A percentile compares a stretch with the other conserved stretches of the same genome.
Conservation (phyloP, 1,140 invertebrate species). For the Eumaeus atala region DNA sequence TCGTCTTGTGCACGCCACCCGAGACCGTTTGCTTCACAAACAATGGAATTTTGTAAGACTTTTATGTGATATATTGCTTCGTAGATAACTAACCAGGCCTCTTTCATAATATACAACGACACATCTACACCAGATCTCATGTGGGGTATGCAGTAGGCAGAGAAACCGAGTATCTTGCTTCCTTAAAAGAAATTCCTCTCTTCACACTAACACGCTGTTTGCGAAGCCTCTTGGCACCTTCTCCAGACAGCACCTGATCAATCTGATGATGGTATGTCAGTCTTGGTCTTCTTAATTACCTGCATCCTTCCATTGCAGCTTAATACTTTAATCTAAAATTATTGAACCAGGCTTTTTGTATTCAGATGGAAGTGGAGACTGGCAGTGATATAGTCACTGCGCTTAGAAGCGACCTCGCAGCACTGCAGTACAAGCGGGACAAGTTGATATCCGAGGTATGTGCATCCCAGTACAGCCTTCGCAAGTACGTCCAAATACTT, state of each 20-base stretch:
- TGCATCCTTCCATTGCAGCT: not conserved
- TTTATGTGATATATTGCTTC: conserved; percentile 14
- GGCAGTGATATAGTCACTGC: conserved; percentile 81
- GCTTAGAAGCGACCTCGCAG: conserved; percentile 85
- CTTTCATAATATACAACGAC: not conserved
- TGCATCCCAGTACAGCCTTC: not conserved
- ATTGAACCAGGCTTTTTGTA: not conserved
- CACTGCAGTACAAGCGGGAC: conserved; percentile 86
- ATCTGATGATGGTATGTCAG: no score
- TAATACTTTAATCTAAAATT: not conserved
- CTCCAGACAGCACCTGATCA: no score
- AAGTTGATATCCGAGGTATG: conserved; percentile 82
- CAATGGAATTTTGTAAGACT: conserved; percentile 49
- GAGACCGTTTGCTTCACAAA: conserved; percentile 32
- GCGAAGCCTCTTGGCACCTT: no score
- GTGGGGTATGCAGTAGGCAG: no score
- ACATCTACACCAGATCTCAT: no score
- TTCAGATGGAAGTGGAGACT: conserved; percentile 74
- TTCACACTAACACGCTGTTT: no score
- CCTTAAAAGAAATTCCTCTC: no score
- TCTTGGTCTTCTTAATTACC: not conserved
- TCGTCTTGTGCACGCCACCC: conserved; percentile 49
- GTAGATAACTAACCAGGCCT: not conserved
- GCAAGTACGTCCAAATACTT: not conserved
- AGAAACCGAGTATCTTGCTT: no score